Evolutionary conservation across 2,113 vertebrate genomes (phyloP).

Genomic region (Montifringilla adamsi): DNA sequence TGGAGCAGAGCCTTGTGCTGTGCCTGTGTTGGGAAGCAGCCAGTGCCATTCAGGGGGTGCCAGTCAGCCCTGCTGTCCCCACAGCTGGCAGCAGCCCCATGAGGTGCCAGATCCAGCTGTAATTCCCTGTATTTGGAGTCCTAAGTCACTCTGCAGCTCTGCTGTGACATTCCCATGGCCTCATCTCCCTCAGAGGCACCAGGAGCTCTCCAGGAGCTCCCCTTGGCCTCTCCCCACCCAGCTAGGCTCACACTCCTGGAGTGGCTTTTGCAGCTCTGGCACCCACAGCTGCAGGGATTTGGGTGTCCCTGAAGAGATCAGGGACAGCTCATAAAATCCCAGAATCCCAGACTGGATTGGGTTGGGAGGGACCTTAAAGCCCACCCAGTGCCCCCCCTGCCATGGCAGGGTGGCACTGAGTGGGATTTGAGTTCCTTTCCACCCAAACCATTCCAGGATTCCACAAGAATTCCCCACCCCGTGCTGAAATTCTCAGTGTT

Average conservation of each 20-base stretch:
- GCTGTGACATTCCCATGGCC: not conserved
- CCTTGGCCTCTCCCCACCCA: not conserved
- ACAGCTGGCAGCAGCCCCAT: not conserved
- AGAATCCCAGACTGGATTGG: not conserved
- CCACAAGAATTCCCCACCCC: not conserved
- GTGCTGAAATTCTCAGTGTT: not conserved
- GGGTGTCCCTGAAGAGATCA: not conserved
- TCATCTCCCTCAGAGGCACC: not conserved
- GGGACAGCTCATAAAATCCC: not conserved
- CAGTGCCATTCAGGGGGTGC: not conserved
- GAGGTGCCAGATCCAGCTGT: not conserved
- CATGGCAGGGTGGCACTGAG: no score
- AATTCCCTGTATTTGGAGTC: not conserved
- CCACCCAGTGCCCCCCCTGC: not conserved
- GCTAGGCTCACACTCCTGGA: not conserved
- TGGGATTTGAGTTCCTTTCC: rapidly evolving
- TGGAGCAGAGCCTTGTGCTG: not conserved
- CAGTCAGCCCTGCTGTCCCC: not conserved
- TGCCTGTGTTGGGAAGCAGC: not conserved
- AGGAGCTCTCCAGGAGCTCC: not conserved
- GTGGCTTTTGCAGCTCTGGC: no score
- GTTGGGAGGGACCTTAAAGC: not conserved
- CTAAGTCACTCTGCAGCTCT: not conserved
- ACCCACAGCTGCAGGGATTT: not conserved
- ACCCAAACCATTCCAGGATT: not conserved